Percentiles rank a stretch among this genome's conserved stretches.
Conservation (phyloP, 2,888 invertebrate species). For the Ichneumoninae sp. region DNA sequence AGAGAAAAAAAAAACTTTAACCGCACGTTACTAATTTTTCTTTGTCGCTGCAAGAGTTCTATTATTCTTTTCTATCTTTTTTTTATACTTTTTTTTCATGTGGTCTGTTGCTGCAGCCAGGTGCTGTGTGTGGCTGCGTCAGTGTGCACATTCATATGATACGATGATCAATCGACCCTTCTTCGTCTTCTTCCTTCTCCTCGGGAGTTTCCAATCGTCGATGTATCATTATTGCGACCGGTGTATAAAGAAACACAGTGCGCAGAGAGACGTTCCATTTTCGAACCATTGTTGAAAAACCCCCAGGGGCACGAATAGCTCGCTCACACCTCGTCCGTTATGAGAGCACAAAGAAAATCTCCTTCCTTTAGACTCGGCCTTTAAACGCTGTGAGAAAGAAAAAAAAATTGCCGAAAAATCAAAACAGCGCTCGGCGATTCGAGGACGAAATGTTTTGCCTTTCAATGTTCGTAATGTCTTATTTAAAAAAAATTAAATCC, state of each 20-base stretch:
- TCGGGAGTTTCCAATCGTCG: conserved; percentile 1
- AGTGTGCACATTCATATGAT: conserved; percentile 12
- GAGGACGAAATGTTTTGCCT: background rate
- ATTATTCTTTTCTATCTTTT: background rate
- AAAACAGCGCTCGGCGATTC: background rate
- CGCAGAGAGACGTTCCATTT: background rate
- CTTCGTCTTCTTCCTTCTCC: background rate
- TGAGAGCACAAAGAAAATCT: conserved; percentile 45
- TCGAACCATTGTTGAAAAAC: conserved; percentile 23
- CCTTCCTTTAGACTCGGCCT: conserved; percentile 29
- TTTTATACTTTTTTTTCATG: too few relatives aligned
- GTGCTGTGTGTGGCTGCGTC: background rate
- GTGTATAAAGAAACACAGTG: background rate
- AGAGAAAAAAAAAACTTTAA: conserved; percentile 1
- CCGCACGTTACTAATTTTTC: conserved; percentile 49
- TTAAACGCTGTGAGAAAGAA: conserved; percentile 10
- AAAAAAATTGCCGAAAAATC: conserved; percentile 15
- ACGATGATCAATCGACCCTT: conserved; percentile 40
- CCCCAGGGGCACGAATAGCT: conserved; percentile 18
- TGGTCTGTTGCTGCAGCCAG: background rate
- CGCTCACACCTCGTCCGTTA: conserved; percentile 34
- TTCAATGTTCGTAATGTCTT: background rate
- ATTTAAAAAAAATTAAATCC: conserved; percentile 19
- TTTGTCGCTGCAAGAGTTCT: conserved; percentile 26
- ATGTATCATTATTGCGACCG: conserved; percentile 24